Conservation (phyloP, 2,888 invertebrate species). For the Erebia epiphron region DNA sequence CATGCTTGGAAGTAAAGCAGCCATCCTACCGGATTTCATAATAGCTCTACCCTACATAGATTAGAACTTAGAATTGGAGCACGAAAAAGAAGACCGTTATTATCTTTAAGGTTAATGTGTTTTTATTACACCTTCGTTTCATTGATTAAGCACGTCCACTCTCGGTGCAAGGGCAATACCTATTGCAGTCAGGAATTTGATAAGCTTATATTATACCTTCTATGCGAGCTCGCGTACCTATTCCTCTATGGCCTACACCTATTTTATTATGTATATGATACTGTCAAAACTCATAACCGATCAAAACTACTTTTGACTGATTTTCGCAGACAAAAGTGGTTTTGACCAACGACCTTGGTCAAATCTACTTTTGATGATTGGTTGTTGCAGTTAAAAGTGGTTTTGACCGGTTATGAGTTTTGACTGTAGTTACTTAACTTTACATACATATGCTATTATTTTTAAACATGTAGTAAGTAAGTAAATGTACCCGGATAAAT, state of each 20-base stretch:
- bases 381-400: too few relatives aligned
- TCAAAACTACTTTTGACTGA: too few relatives aligned
- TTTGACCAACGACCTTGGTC: too few relatives aligned
- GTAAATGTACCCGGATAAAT: too few relatives aligned
- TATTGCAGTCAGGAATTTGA: not conserved
- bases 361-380: too few relatives aligned
- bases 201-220: not conserved
- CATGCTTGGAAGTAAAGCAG: not conserved
- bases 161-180: not conserved
- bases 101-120: slow-evolving; percentile 8
- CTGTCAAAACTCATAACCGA: too few relatives aligned
- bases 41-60: not conserved
- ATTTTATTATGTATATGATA: too few relatives aligned
- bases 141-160: slow-evolving; percentile 2
- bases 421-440: too few relatives aligned
- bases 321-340: too few relatives aligned
- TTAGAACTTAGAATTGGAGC: not conserved
- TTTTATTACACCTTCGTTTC: slow-evolving; percentile 4
- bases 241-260: not conserved
- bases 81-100: not conserved
- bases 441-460: too few relatives aligned
- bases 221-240: not conserved
- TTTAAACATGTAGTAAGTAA: too few relatives aligned
- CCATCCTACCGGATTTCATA: not conserved
- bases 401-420: too few relatives aligned